Evolutionary conservation across 2,888 invertebrate genomes (phyloP).

Genomic region (Agriotes lineatus): DNA sequence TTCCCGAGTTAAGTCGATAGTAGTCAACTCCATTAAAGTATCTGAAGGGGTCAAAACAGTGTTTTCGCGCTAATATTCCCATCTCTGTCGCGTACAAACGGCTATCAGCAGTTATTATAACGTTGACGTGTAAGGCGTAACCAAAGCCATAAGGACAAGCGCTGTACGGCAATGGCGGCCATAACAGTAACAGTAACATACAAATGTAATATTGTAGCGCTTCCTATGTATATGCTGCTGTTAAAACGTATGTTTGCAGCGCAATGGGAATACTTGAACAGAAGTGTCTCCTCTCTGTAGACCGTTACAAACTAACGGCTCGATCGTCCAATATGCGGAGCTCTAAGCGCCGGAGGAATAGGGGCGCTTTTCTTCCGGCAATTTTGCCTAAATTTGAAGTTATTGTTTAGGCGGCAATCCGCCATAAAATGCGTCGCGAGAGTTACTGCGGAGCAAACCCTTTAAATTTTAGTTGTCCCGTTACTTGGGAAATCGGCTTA

Average conservation of each 20-base stretch:
- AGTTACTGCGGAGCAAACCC: neutral
- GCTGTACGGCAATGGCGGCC: constrained; percentile 22
- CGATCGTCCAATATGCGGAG: constrained; percentile 12
- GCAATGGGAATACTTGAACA: constrained; percentile 32
- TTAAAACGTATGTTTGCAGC: constrained; percentile 33
- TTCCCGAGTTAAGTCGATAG: neutral
- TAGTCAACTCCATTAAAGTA: neutral
- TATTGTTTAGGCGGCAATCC: neutral
- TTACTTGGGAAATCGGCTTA: neutral
- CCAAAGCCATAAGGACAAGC: constrained; percentile 31
- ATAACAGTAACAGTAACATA: constrained; percentile 29
- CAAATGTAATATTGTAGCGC: constrained; percentile 34
- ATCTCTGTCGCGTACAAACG: neutral
- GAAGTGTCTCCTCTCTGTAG: constrained; percentile 30
- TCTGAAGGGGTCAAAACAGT: neutral
- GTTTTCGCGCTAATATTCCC: neutral
- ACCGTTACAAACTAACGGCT: constrained; percentile 22
- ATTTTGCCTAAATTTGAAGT: neutral
- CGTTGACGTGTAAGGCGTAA: constrained; percentile 27
- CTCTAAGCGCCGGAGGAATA: neutral
- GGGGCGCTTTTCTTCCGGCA: neutral
- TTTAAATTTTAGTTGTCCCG: neutral
- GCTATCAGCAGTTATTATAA: constrained; percentile 18
- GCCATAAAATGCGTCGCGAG: neutral
- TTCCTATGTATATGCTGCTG: constrained; percentile 22